These are phyloP conservation scores for Stegodyphus dumicola DNA, from an alignment of 1,140 invertebrate genomes.

Conservation along the genomic window DNA sequence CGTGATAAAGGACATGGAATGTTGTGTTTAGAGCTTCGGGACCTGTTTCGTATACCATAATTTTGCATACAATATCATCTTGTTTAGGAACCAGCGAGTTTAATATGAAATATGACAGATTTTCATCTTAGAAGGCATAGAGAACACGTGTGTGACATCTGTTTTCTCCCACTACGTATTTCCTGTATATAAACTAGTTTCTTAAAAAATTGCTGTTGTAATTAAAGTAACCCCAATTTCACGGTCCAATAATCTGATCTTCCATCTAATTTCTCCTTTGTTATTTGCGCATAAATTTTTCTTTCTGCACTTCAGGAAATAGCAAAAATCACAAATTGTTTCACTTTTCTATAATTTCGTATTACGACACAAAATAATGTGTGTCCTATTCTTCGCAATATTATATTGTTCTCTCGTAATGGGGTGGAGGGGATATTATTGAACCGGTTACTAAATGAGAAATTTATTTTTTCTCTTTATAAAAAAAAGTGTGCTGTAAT, in stretches of 20 bases:
- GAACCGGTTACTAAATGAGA: too few relatives aligned
- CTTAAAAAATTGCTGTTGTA: neutral
- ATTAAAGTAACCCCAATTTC: constrained; percentile 1
- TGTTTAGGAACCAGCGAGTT: neutral
- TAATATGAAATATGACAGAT: neutral
- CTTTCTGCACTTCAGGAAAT: neutral
- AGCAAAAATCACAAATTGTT: neutral
- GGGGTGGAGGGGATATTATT: neutral
- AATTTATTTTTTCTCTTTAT: too few relatives aligned
- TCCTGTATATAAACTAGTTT: neutral
- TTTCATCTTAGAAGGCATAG: neutral
- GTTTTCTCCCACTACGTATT: neutral
- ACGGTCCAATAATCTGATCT: constrained; percentile 7
- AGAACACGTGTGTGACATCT: neutral
- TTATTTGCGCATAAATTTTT: neutral
- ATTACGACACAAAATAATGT: neutral
- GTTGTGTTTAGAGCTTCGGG: too few relatives aligned
- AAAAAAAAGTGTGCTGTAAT: too few relatives aligned
- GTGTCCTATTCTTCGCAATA: neutral
- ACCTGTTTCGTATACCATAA: neutral
- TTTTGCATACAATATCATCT: neutral
- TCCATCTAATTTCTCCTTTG: neutral
- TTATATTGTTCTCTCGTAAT: neutral
- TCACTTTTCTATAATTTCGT: neutral
- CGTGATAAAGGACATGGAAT: too few relatives aligned